Percentiles rank a stretch among this genome's conserved stretches.
Conservation (phyloP, 2,797 vertebrate genomes). For the Huso huso region DNA sequence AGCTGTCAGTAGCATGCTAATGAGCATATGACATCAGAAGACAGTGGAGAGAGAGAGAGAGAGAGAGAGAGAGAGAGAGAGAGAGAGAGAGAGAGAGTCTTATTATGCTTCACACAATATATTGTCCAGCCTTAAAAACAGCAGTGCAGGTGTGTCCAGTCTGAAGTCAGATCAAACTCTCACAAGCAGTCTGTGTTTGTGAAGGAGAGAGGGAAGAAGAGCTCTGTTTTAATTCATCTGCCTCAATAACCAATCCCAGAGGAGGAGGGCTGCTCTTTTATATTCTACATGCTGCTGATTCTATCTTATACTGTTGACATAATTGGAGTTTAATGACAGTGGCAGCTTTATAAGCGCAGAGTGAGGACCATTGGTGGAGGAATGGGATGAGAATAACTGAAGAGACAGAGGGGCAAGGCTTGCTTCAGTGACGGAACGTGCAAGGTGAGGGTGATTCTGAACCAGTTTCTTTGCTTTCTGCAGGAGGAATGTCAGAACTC, state of each 20-base stretch:
- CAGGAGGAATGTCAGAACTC: too few relatives aligned
- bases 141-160: neutral
- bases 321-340: conserved; percentile 2
- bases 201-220: conserved; percentile 15
- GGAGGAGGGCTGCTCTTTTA: neutral
- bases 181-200: neutral
- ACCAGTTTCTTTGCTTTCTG: too few relatives aligned
- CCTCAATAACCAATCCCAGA: conserved; percentile 20
- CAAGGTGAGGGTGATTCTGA: too few relatives aligned
- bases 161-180: neutral
- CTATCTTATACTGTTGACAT: neutral
- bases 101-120: neutral
- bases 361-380: conserved; percentile 1
- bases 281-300: neutral
- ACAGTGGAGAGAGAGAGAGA: conserved; percentile 23
- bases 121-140: neutral
- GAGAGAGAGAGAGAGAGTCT: neutral
- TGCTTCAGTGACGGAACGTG: too few relatives aligned
- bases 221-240: conserved; percentile 22
- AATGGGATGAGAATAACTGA: neutral
- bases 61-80: conserved; percentile 6
- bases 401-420: neutral
- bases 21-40: conserved; percentile 12
- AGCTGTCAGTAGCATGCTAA: conserved; percentile 7
- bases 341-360: neutral